Conservation (phyloP, 2,113 vertebrate species). For the Mastomys natalensis region DNA sequence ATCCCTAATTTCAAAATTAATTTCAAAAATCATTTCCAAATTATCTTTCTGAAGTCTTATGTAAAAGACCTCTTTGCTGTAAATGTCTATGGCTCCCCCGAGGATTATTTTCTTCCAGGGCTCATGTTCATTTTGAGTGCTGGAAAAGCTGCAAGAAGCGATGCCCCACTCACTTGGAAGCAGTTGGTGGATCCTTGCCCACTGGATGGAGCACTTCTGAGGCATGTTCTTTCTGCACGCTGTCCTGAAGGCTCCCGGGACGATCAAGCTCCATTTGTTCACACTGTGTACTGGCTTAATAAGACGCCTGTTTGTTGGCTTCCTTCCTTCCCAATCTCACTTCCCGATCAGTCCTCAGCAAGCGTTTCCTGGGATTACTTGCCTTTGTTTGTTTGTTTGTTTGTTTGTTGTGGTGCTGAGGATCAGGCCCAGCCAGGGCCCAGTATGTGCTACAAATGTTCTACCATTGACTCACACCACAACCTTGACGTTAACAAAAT, state of each 20-base stretch:
- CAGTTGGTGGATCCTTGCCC: background rate
- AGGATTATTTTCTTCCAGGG: background rate
- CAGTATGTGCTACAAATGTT: background rate
- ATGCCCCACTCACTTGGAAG: background rate
- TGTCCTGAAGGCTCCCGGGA: background rate
- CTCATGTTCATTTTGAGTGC: background rate
- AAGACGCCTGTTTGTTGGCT: background rate
- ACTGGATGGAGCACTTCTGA: background rate
- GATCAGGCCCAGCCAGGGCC: background rate
- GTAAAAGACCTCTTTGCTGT: background rate
- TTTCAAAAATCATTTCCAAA: background rate
- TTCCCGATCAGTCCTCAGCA: background rate
- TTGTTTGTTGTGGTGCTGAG: background rate
- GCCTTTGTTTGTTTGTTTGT: too few species aligned
- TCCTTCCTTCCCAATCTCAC: background rate
- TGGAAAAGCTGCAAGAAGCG: background rate
- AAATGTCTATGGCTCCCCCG: background rate
- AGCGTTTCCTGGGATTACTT: background rate
- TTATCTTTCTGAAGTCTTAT: background rate
- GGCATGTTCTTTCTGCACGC: background rate
- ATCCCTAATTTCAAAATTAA: background rate
- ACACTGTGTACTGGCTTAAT: background rate
- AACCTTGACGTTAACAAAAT: background rate
- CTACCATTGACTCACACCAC: background rate
- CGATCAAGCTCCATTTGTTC: background rate